These are phyloP conservation scores for Casuarius casuarius DNA, from an alignment of 2,113 vertebrate genomes.

Conservation along the genomic window DNA sequence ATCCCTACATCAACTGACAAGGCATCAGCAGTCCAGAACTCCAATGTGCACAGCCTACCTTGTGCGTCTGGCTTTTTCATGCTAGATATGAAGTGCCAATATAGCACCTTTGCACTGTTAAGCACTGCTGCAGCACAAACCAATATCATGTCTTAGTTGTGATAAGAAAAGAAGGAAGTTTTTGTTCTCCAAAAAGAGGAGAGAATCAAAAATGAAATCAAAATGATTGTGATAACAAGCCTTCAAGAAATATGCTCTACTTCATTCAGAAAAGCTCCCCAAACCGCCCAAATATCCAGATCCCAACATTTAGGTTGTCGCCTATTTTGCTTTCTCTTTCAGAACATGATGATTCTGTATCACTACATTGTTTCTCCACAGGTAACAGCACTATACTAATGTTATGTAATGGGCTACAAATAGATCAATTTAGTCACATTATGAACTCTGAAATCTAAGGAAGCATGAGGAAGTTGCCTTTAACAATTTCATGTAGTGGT, in stretches of 20 bases:
- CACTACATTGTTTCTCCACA: background rate
- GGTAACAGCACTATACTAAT: background rate
- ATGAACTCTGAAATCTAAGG: background rate
- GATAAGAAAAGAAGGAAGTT: background rate
- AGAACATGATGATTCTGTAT: background rate
- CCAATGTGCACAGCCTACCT: background rate
- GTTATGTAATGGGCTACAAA: background rate
- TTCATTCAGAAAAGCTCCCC: background rate
- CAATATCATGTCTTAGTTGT: rapidly evolving
- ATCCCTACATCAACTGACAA: background rate
- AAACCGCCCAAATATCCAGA: background rate
- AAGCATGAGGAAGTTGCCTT: background rate
- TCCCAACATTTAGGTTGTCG: background rate
- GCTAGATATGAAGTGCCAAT: background rate
- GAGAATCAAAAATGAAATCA: background rate
- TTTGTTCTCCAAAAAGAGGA: background rate
- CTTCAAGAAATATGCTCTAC: background rate
- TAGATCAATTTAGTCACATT: background rate
- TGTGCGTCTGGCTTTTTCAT: background rate
- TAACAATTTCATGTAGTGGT: background rate
- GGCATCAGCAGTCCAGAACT: background rate
- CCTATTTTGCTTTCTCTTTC: background rate
- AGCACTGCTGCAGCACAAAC: background rate
- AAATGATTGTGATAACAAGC: background rate
- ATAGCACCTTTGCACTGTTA: background rate